Conservation (phyloP, 2,797 vertebrate species). For the Malurus leucopterus region DNA sequence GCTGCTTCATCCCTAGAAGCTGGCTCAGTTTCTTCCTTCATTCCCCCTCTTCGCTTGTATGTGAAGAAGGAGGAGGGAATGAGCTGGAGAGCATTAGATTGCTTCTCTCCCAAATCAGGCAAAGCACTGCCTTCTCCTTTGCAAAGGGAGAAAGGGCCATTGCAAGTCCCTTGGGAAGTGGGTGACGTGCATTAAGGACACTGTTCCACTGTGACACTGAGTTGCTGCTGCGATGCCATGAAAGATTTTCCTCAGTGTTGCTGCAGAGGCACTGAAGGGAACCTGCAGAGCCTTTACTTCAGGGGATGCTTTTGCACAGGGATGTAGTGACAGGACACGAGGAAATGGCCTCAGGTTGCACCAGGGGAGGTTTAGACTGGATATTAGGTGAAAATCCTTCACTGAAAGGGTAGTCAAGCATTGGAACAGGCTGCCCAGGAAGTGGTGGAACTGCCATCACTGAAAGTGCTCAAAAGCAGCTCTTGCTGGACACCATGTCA, state of each 20-base stretch:
- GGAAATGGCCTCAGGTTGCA: not conserved
- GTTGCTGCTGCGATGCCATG: not conserved
- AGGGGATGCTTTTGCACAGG: not conserved
- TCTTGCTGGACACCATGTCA: not conserved
- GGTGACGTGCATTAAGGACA: not conserved
- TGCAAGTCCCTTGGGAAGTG: not conserved
- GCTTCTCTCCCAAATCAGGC: not conserved
- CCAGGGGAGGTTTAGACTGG: not conserved
- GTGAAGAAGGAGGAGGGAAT: not conserved
- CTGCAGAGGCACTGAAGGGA: constrained; percentile 4
- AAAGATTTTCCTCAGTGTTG: not conserved
- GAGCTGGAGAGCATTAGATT: not conserved
- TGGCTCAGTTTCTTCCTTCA: not conserved
- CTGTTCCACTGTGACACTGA: not conserved
- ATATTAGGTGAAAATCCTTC: not conserved
- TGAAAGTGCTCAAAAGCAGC: not conserved
- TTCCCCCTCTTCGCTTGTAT: not conserved
- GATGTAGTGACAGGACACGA: not conserved
- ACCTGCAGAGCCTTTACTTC: not conserved
- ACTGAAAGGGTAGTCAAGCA: not conserved
- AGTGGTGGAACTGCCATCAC: not conserved
- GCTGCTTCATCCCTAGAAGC: not conserved
- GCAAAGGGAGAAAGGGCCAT: not conserved
- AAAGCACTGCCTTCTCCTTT: not conserved
- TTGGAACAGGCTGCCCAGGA: not conserved